Percentiles rank a stretch among this genome's conserved stretches.
These are phyloP conservation scores for Trissolcus brochymenae DNA, from an alignment of 2,888 invertebrate genomes.

Conservation along the genomic window DNA sequence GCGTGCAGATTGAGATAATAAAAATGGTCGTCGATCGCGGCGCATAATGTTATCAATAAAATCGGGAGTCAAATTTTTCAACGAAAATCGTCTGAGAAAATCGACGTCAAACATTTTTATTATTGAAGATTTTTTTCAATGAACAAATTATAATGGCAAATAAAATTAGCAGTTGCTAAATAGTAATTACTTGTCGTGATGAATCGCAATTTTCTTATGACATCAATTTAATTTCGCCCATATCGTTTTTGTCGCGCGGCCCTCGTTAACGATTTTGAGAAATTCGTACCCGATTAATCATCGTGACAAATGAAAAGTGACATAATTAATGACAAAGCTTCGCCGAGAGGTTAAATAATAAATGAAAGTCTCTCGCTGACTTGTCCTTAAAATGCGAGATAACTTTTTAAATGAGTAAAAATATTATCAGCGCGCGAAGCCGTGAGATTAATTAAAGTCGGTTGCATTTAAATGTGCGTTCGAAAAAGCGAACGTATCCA, in stretches of 20 bases:
- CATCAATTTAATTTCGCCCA: too few species aligned
- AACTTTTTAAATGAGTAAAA: conserved; percentile 2
- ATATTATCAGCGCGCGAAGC: conserved; percentile 6
- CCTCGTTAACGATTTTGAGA: conserved; percentile 8
- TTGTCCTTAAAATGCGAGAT: conserved; percentile 11
- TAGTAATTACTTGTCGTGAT: too few species aligned
- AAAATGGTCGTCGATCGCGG: conserved; percentile 15
- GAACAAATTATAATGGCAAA: too few species aligned
- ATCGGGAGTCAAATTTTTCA: conserved; percentile 15
- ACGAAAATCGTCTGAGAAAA: background rate
- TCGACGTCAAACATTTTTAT: background rate
- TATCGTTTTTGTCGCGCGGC: background rate
- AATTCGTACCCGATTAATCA: conserved; percentile 27
- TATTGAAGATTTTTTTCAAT: too few species aligned
- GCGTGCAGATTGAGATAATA: conserved; percentile 29
- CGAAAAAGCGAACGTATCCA: conserved; percentile 3
- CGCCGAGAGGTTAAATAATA: conserved; percentile 29
- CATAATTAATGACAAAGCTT: conserved; percentile 37
- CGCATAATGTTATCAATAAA: conserved; percentile 28
- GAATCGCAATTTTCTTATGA: too few species aligned
- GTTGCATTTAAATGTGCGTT: conserved; percentile 36
- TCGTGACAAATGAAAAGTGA: conserved; percentile 30
- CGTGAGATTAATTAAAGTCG: conserved; percentile 33
- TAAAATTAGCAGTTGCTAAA: too few species aligned
- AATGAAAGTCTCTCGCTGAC: conserved; percentile 12